Percentiles rank a stretch among this genome's conserved stretches.
Conservation (phyloP, 2,113 vertebrate species). For the Cinclus cinclus region DNA sequence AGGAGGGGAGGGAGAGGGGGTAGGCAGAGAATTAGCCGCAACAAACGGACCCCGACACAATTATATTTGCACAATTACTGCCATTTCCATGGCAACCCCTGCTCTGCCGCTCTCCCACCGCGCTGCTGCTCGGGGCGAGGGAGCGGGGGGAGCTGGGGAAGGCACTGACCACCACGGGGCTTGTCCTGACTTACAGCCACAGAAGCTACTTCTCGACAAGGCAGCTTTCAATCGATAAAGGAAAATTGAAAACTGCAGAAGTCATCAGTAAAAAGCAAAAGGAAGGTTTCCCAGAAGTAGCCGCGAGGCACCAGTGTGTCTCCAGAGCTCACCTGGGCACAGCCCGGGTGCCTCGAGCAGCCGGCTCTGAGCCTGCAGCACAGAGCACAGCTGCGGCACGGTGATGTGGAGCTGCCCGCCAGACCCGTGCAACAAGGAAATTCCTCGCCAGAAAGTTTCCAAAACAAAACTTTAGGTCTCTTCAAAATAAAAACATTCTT, state of each 20-base stretch:
- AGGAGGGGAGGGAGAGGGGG: background rate
- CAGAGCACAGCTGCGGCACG: background rate
- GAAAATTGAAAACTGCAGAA: background rate
- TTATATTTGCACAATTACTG: conserved; percentile 52
- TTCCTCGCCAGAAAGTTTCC: background rate
- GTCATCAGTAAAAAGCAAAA: background rate
- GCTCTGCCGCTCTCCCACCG: background rate
- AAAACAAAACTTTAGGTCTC: background rate
- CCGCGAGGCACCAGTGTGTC: background rate
- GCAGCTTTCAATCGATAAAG: background rate
- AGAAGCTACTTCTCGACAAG: background rate
- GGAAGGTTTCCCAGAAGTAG: accelerated
- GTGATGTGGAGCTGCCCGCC: background rate
- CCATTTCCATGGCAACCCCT: conserved; percentile 44
- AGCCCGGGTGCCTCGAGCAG: accelerated
- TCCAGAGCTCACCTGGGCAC: background rate
- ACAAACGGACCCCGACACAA: conserved; percentile 34
- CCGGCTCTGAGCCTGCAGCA: background rate
- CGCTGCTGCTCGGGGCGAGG: background rate
- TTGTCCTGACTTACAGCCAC: background rate
- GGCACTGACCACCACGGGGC: background rate
- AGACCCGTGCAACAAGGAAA: background rate
- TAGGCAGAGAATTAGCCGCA: conserved; percentile 32
- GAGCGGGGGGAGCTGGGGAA: background rate
- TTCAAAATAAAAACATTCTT: background rate